Base-by-base conservation (phyloP, 2,113 vertebrate species). In the Conger conger region DNA sequence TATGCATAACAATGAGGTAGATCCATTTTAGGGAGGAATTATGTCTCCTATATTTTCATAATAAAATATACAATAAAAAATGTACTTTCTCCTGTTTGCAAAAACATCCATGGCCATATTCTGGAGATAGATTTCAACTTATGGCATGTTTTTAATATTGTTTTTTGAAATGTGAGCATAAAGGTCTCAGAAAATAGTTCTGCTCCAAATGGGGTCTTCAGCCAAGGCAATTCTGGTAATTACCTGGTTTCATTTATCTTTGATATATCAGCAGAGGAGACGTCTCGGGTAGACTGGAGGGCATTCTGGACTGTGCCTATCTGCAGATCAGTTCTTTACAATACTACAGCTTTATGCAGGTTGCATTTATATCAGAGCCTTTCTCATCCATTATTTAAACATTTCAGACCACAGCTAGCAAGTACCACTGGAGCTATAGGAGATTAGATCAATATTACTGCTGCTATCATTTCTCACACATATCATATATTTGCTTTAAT, bases 21-120 rank as follows among this genome's bases (percentile, higher is more conserved):
- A 33, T 33, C 1, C 9, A 73, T 73, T 33, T 73, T n/a, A 33
- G 5, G 30, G n/a, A 73, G 4, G 27, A 73, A 13, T 13, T 30
- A 68, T 68, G 20, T n/a, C n/a, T 73, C 68, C n/a, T 73, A 2
- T 15, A 1, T 0, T 33, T 73, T 73, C 4, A 73, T 73, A 30
- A 73, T 73, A 73, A 73, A 73, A 73, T 33, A 13, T 73, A 15
- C 68, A 73, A n/a, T 73, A 73, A 63, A 73, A 73, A 73, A n/a
- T 33, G n/a, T 73, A 73, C n/a, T 73, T n/a, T 73, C n/a, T 8
- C 57, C 27, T 63, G 20, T 50, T 13, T 13, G 40, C 17, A 68
- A n/a, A 4, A 20, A 68, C n/a, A 20, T 4, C 60, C 60, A 20
- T 68, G 5, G 27, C 60, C 60, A 68, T 73, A 30, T 73, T 33